Conservation (phyloP, 1,140 invertebrate species). For the Atta texana region DNA sequence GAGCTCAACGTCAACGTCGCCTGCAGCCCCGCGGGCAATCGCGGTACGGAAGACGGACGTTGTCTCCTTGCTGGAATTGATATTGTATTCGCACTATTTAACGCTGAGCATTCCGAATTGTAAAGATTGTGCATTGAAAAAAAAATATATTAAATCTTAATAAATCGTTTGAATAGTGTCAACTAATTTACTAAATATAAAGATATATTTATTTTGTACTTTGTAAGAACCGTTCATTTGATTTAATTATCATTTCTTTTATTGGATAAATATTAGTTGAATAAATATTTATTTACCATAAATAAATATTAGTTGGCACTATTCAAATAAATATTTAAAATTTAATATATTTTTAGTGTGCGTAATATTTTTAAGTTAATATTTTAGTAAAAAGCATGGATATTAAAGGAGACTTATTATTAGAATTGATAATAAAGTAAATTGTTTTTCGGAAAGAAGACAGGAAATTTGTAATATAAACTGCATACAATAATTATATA, state of each 20-base stretch:
- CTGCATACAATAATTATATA: neutral
- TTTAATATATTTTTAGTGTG: too few species aligned
- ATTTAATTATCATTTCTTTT: too few species aligned
- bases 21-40: constrained; percentile 80
- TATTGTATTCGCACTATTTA: constrained; percentile 20
- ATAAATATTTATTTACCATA: too few species aligned
- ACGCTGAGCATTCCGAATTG: neutral
- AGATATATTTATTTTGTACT: too few species aligned
- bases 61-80: constrained; percentile 19
- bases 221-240: too few species aligned
- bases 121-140: too few species aligned
- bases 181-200: too few species aligned
- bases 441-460: neutral
- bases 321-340: too few species aligned
- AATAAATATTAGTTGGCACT: too few species aligned
- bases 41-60: constrained; percentile 63
- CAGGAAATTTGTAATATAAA: neutral
- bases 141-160: too few species aligned
- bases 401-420: neutral
- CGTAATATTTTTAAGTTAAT: neutral
- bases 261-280: too few species aligned
- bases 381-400: neutral
- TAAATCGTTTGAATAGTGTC: too few species aligned
- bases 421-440: neutral
- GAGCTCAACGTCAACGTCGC: constrained; percentile 83